Evolutionary conservation across 2,888 invertebrate species (phyloP).

Genomic region (Carpatolechia fugitivella): DNA sequence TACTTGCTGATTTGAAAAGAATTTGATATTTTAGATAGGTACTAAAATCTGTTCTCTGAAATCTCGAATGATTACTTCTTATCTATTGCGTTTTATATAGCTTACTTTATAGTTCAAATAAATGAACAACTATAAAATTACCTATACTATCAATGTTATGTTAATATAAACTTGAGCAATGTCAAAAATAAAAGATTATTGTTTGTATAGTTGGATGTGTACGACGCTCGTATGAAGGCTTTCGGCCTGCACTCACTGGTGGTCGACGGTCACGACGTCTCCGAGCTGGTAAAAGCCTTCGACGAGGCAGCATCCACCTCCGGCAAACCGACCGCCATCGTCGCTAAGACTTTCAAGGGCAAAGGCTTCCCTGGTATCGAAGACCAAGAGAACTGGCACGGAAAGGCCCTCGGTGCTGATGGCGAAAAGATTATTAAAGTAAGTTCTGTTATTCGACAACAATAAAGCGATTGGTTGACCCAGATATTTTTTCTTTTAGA

Average conservation of each 20-base stretch:
- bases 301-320: constrained; percentile 86
- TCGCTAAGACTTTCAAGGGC: constrained; percentile 98
- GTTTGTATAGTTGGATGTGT: constrained; percentile 82
- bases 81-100: no score
- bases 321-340: constrained; percentile 93
- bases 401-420: constrained; percentile 94
- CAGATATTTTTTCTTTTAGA: no score
- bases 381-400: constrained; percentile 98
- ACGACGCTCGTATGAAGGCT: constrained; percentile 90
- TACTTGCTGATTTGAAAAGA: no score
- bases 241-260: constrained; percentile 95
- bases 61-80: no score
- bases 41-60: no score
- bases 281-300: constrained; percentile 93
- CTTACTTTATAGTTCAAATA: no score
- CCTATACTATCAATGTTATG: no score
- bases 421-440: constrained; percentile 83
- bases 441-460: constrained; percentile 22
- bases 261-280: constrained; percentile 98
- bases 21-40: no score
- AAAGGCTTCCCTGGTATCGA: constrained; percentile 93
- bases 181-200: neutral
- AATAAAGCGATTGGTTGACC: no score
- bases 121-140: no score
- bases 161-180: no score